Evolutionary conservation across 1,140 invertebrate genomes (phyloP).

Genomic region (Zophobas atratus): DNA sequence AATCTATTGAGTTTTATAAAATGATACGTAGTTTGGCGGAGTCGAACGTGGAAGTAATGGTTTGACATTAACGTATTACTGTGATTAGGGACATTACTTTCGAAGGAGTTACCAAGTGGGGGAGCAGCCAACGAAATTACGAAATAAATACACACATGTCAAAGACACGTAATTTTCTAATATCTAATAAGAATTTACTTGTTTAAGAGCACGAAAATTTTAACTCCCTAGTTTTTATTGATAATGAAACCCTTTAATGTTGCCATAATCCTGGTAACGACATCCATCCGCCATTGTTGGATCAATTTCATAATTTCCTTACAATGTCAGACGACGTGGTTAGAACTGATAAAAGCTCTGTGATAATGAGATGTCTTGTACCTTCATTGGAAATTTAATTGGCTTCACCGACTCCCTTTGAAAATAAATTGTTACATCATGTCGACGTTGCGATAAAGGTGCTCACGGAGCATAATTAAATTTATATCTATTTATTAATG

Average conservation of each 20-base stretch:
- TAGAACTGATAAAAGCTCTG: conserved; percentile 40
- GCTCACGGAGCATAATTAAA: conserved; percentile 36
- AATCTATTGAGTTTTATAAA: too few relatives aligned
- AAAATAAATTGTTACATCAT: conserved; percentile 47
- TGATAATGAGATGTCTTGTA: conserved; percentile 46
- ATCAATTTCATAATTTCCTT: conserved; percentile 25
- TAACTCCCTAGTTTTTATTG: too few relatives aligned
- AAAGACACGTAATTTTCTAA: too few relatives aligned
- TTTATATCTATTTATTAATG: conserved; percentile 43
- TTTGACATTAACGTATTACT: too few relatives aligned
- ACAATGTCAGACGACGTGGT: conserved; percentile 8
- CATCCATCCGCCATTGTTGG: conserved; percentile 13
- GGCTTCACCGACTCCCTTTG: conserved; percentile 37
- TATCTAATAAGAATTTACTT: too few relatives aligned
- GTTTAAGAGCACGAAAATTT: too few relatives aligned
- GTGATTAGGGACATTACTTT: too few relatives aligned
- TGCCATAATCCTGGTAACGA: conserved; percentile 1
- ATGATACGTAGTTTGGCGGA: too few relatives aligned
- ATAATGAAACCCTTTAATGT: not conserved
- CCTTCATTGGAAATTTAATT: conserved; percentile 47
- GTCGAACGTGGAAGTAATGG: too few relatives aligned
- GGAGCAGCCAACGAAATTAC: too few relatives aligned
- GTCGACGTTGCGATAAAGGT: conserved; percentile 39
- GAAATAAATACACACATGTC: too few relatives aligned
- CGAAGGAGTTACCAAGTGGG: too few relatives aligned